A percentile compares a stretch with the other conserved stretches of the same genome.
Evolutionary conservation across 2,888 invertebrate genomes (phyloP).

Genomic region (Ormyrus thymus): DNA sequence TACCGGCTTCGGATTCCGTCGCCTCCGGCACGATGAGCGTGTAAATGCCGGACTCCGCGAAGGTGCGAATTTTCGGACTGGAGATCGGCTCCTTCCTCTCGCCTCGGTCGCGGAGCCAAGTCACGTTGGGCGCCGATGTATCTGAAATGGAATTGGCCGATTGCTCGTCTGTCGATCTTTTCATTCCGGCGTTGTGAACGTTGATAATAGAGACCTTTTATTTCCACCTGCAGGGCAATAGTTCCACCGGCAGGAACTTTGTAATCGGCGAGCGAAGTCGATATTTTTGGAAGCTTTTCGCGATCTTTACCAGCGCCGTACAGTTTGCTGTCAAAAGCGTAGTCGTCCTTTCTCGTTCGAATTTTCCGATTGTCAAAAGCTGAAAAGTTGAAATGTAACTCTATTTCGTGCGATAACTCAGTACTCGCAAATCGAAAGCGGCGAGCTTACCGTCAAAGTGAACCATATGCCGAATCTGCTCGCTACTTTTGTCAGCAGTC

Average conservation of each 20-base stretch:
- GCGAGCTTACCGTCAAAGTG: conserved; percentile 81
- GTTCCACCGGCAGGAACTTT: conserved; percentile 86
- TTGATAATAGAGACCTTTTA: conserved; percentile 76
- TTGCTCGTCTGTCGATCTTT: not conserved
- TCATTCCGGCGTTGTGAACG: conserved; percentile 52
- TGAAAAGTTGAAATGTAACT: conserved; percentile 37
- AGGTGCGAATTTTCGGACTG: conserved; percentile 81
- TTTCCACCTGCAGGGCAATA: conserved; percentile 88
- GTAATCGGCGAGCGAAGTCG: conserved; percentile 82
- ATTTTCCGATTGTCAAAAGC: conserved; percentile 55
- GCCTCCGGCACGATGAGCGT: conserved; percentile 85
- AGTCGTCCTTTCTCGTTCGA: conserved; percentile 29
- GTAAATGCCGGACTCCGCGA: conserved; percentile 83
- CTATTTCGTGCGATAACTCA: not conserved
- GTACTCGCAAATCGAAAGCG: not conserved
- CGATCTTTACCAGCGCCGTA: conserved; percentile 51
- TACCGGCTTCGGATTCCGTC: conserved; percentile 83
- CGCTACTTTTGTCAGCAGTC: conserved; percentile 81
- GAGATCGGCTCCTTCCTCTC: conserved; percentile 77
- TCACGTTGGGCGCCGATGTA: conserved; percentile 80
- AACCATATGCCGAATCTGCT: conserved; percentile 85
- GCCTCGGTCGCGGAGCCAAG: conserved; percentile 80
- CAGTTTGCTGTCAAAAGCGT: conserved; percentile 18
- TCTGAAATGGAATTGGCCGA: conserved; percentile 64
- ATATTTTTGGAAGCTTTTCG: conserved; percentile 79